Conservation (phyloP, 2,888 invertebrate species). For the Euplagia quadripunctaria region DNA sequence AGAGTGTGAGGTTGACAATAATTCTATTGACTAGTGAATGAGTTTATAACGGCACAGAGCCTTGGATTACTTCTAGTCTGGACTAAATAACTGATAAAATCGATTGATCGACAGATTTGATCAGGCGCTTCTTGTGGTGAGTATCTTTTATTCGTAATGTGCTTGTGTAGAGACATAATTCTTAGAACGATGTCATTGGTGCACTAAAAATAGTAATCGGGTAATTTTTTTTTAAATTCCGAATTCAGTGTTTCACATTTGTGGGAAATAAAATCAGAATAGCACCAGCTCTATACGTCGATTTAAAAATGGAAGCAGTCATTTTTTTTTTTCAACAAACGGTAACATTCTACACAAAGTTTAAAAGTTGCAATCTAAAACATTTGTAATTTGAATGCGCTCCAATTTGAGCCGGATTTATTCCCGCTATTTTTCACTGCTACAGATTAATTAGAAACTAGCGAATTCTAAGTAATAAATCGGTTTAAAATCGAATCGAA, state of each 20-base stretch:
- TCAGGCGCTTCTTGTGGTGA: neutral
- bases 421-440: slow-evolving; percentile 33
- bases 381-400: slow-evolving; percentile 15
- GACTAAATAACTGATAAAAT: neutral
- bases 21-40: slow-evolving; percentile 3
- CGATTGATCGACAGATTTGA: neutral
- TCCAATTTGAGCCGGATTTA: slow-evolving; percentile 27
- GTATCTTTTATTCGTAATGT: neutral
- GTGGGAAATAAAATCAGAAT: too few relatives aligned
- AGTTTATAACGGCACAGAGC: neutral
- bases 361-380: slow-evolving; percentile 11
- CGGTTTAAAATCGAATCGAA: slow-evolving; percentile 28
- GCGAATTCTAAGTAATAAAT: slow-evolving; percentile 27
- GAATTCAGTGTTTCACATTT: too few relatives aligned
- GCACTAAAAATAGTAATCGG: too few relatives aligned
- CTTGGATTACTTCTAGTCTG: neutral
- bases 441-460: slow-evolving; percentile 36
- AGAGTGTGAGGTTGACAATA: slow-evolving; percentile 21
- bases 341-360: neutral
- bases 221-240: too few relatives aligned
- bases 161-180: too few relatives aligned
- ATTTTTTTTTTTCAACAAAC: neutral
- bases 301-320: neutral
- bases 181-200: too few relatives aligned
- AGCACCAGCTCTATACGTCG: too few relatives aligned